Conservation (phyloP, 2,888 invertebrate genomes). For the Hetaerina titia region DNA sequence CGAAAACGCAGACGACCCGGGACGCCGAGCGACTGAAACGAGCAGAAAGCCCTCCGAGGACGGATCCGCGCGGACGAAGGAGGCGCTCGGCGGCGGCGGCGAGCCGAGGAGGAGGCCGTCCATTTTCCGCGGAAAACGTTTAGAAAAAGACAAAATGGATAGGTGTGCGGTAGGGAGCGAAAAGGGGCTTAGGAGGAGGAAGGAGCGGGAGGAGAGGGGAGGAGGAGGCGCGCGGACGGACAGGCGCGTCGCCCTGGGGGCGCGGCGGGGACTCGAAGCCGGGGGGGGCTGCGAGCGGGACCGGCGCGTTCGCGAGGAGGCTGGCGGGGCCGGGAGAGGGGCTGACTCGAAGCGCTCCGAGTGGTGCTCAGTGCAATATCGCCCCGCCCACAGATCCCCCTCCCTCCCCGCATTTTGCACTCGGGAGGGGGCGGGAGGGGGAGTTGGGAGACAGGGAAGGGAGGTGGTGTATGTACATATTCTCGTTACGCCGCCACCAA, state of each 20-base stretch:
- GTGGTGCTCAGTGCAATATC: not conserved
- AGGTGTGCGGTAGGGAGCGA: not conserved
- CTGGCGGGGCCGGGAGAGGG: not conserved
- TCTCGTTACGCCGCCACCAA: too few species aligned
- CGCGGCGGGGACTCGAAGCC: conserved; percentile 5
- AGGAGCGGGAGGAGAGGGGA: not conserved
- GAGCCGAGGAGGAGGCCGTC: not conserved
- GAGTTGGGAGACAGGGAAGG: too few species aligned
- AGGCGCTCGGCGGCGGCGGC: too few species aligned
- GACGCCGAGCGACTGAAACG: too few species aligned
- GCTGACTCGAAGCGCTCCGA: not conserved
- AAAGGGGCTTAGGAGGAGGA: not conserved
- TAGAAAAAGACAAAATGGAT: conserved; percentile 5
- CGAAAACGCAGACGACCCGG: too few species aligned
- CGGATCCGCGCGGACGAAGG: too few species aligned
- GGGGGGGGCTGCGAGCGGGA: not conserved
- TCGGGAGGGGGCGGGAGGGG: too few species aligned
- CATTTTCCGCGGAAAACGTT: conserved; percentile 12
- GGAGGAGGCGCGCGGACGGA: not conserved
- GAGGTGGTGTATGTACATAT: too few species aligned
- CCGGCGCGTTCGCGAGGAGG: not conserved
- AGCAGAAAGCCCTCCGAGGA: too few species aligned
- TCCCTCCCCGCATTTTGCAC: too few species aligned
- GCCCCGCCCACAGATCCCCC: too few species aligned
- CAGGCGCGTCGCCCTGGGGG: not conserved